phyloP scores from a whole-genome alignment of 2,113 vertebrate genomes.

The Mesitornis unicolor region DNA sequence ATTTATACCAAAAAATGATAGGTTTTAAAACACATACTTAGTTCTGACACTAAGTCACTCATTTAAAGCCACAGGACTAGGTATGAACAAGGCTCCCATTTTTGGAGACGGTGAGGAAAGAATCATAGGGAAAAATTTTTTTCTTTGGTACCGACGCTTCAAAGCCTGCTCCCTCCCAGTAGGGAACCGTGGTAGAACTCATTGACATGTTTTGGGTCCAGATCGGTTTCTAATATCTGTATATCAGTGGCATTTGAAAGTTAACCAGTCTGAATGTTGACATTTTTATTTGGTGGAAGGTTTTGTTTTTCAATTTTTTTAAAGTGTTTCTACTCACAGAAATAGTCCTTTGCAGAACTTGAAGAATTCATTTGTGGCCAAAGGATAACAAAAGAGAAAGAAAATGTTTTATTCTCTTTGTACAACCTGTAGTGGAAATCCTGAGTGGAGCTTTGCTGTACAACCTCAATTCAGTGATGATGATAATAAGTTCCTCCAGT shows the following conservation, averaged over 20 bases:
- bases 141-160: background rate
- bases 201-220: background rate
- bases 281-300: background rate
- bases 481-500: slow-evolving; percentile 30
- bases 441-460: background rate
- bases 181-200: background rate
- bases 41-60: background rate
- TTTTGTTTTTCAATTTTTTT: background rate
- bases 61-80: background rate
- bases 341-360: background rate
- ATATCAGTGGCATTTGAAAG: background rate
- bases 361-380: background rate
- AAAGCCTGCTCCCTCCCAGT: background rate
- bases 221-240: background rate
- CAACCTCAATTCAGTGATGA: background rate
- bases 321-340: background rate
- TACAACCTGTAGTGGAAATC: background rate
- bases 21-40: background rate
- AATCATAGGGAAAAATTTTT: background rate
- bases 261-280: background rate
- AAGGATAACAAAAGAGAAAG: background rate
- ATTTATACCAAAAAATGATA: background rate
- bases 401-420: background rate
- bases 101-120: background rate
- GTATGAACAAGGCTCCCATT: background rate